Evolutionary conservation across 1,140 invertebrate species (phyloP).

Genomic region (Nasonia giraulti): DNA sequence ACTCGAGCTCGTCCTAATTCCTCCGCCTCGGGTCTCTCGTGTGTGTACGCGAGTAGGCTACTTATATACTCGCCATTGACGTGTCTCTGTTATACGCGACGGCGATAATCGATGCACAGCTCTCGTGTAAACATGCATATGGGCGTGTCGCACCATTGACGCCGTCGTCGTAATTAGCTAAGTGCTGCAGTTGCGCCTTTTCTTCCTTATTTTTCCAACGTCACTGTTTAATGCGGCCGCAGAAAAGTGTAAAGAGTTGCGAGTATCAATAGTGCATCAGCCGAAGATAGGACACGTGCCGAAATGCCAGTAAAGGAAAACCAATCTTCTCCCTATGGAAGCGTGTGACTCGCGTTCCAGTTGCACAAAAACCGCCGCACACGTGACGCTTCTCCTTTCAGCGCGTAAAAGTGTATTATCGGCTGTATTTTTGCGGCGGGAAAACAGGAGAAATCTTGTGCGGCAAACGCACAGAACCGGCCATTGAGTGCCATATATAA

Average conservation of each 20-base stretch:
- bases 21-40: background rate
- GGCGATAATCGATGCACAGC: conserved; percentile 21
- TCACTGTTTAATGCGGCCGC: background rate
- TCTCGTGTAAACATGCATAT: background rate
- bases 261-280: too few relatives aligned
- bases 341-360: background rate
- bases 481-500: background rate
- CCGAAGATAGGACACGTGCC: too few relatives aligned
- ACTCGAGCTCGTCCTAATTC: conserved; percentile 31
- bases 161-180: conserved; percentile 19
- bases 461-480: background rate
- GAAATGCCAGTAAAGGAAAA: background rate
- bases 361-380: background rate
- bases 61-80: conserved; percentile 16
- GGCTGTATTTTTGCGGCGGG: background rate
- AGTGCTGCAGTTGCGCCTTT: background rate
- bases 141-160: background rate
- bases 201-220: background rate
- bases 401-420: conserved; percentile 3
- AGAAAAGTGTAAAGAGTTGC: too few relatives aligned
- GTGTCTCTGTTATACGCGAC: background rate
- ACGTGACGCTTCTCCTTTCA: background rate
- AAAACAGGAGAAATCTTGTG: conserved; percentile 19
- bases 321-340: background rate
- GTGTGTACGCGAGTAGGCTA: background rate